Evolutionary conservation across 2,797 vertebrate genomes (phyloP).

Genomic region (Lophotriccus pileatus): DNA sequence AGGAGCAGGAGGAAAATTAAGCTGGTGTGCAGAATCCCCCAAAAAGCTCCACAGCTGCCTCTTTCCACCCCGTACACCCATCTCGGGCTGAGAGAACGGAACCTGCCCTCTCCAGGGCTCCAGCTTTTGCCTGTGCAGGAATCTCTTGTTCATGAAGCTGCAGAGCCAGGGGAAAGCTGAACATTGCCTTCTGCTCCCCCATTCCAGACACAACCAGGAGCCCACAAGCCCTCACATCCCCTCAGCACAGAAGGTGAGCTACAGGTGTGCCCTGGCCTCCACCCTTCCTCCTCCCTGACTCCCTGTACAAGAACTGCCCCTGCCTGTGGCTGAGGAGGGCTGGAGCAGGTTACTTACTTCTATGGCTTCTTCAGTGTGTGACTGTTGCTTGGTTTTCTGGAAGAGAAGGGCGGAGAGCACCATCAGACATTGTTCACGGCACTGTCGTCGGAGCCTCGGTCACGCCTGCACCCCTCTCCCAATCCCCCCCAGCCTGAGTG

Average conservation of each 20-base stretch:
- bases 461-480: neutral
- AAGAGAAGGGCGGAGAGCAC: neutral
- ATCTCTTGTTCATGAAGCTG: neutral
- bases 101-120: neutral
- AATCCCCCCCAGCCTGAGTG: neutral
- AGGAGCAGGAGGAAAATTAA: neutral
- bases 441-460: accelerated
- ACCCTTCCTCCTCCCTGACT: accelerated
- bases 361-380: slow-evolving; percentile 69
- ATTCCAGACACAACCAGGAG: neutral
- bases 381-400: slow-evolving; percentile 71
- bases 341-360: slow-evolving; percentile 24
- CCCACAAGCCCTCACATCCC: accelerated
- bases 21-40: neutral
- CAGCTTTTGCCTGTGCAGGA: neutral
- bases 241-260: accelerated
- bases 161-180: neutral
- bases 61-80: neutral
- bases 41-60: neutral
- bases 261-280: neutral
- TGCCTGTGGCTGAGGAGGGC: neutral
- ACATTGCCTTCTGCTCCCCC: neutral
- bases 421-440: accelerated
- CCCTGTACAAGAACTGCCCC: neutral
- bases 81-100: neutral